Evolutionary conservation across 2,888 invertebrate species (phyloP), one percentile per base, ranked within the genome.

Genomic region (Aphidius colemani): DNA sequence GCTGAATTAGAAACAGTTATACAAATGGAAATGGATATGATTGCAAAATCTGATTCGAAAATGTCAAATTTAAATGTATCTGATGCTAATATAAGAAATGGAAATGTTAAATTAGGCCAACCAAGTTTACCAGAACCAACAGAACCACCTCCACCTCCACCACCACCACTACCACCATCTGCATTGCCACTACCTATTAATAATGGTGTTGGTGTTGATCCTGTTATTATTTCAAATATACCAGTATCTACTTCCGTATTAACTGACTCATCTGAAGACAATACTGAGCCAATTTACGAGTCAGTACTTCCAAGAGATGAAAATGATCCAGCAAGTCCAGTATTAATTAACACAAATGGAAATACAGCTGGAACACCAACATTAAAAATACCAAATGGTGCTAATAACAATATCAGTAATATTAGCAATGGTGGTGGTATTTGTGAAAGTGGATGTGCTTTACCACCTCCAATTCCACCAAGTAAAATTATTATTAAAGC

Each of bases 261-360:
- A 30, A 30, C 2, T 30, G 30, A 59, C 61, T 73, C 77, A 0
- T 69, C 76, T 7, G 70, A 70, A 5, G 75, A 76, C 9, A 79
- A 80, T 59, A 87, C 87, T 66, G 90, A 92, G 81, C 94, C 94
- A 0, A 95, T 95, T 70, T 95, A 95, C 79, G 94, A 95, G 78
- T 89, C 93, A 0, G 92, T 94, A 7, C 85, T 92, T 69, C 92
- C 92, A 1, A 84, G 92, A 7, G 89, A 88, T 51, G 88, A 88
- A 45, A 82, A 72, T 53, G 75, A 74, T 30, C 72, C 75, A 0
- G 69, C 67, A 40, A 75, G 73, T 68, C 79, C 81, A 2, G 73
- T 77, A 10, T 46, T 74, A 1, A 74, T 78, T 13, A 79, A 80
- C 65, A 78, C 77, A 11, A 76, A 68, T 51, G 64, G 72, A 1